Percentiles rank a stretch among this genome's conserved stretches.
phyloP scores from a whole-genome alignment of 2,113 vertebrate genomes.

The Rhea americana region DNA sequence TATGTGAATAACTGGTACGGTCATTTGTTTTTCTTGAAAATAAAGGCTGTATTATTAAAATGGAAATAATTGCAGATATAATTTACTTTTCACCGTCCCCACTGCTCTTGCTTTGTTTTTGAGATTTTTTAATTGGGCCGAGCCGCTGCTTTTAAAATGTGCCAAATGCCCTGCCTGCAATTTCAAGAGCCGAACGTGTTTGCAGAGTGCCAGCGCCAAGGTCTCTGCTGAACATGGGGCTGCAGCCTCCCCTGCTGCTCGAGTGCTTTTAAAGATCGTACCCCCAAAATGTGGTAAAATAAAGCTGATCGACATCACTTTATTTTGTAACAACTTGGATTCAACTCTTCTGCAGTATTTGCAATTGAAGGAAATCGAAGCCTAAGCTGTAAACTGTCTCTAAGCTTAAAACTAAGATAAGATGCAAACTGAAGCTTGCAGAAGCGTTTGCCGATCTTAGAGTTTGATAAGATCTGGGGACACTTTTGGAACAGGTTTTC shows the following conservation, averaged over 20 bases:
- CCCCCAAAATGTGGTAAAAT: not conserved
- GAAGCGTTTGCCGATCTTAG: not conserved
- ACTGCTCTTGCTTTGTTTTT: not conserved
- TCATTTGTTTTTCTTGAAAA: not conserved
- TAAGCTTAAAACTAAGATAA: fast-evolving
- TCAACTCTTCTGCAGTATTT: not conserved
- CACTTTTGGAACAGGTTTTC: not conserved
- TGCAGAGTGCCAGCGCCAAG: fast-evolving
- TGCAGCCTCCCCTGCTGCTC: not conserved
- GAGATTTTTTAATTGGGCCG: not conserved
- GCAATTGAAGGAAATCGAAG: not conserved
- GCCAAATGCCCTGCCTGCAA: not conserved
- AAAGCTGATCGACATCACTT: not conserved
- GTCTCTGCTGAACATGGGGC: not conserved
- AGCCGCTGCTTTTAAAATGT: not conserved
- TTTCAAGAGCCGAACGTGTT: not conserved
- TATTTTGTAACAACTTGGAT: fast-evolving
- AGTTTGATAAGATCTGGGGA: not conserved
- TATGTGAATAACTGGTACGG: not conserved
- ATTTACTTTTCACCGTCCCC: not conserved
- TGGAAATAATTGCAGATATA: not conserved
- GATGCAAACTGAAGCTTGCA: not conserved
- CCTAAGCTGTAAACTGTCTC: not conserved
- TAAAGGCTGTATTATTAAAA: not conserved
- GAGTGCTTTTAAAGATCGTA: not conserved